These are phyloP conservation scores for Aphelenchoides bicaudatus DNA, from an alignment of 2,888 invertebrate species.

Conservation along the genomic window DNA sequence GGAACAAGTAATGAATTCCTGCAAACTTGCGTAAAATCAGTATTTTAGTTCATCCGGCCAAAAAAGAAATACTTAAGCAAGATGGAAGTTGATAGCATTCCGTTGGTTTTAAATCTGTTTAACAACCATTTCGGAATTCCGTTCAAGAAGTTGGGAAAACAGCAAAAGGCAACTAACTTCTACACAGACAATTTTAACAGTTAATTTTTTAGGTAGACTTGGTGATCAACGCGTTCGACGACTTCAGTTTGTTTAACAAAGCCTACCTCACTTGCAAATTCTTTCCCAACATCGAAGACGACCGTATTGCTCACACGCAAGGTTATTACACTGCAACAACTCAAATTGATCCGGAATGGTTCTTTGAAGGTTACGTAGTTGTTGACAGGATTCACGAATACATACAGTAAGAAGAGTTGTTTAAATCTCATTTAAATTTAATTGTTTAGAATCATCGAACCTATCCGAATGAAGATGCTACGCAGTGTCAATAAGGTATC, in stretches of 20 bases:
- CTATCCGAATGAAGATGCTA: background rate
- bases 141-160: constrained; percentile 10
- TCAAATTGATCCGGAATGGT: background rate
- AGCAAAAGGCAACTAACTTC: background rate
- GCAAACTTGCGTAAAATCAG: background rate
- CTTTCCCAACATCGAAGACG: constrained; percentile 14
- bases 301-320: background rate
- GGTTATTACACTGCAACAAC: background rate
- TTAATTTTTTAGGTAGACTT: constrained; percentile 2
- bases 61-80: background rate
- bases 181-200: background rate
- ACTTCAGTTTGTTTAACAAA: background rate
- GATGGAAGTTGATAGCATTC: background rate
- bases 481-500: background rate
- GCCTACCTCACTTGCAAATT: background rate
- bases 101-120: background rate
- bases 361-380: constrained; percentile 2
- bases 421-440: background rate
- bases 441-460: background rate
- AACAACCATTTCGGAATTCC: constrained; percentile 7
- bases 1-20: background rate
- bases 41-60: constrained; percentile 1
- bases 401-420: background rate
- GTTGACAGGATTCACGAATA: background rate
- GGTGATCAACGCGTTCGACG: background rate